Base-by-base conservation (phyloP, 2,888 invertebrate genomes). In the Drosophila sordidula region DNA sequence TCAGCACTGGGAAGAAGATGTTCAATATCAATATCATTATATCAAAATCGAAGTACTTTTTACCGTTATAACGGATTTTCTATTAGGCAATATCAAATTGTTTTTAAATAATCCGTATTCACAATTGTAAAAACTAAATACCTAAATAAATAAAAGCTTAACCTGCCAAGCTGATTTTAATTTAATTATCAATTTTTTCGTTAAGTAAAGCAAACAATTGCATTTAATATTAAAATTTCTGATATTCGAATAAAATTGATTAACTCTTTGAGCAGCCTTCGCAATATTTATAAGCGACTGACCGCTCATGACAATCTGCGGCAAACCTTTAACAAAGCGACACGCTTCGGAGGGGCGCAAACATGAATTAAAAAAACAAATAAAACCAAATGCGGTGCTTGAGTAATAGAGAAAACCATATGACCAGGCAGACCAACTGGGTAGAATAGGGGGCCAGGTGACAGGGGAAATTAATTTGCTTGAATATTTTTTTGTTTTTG, bases 361-460 rank as follows among this genome's bases (percentile, higher is more conserved):
- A 58, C 57, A 75, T 68, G 54, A 75, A 78, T 73, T 70, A 73
- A 70, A 70, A 59, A 78, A 78, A 70, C 70, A 78, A 78, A 78
- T 73, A 78, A 65, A 65, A 18, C 46, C 55, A 45, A 69, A 68
- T 49, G 47, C 41, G 39, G 38, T 41, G 66, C 58, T 74, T 65
- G 70, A 58, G 55, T 72, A 75, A 72, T 51, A 64, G 71, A 61
- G 63, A 78, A 69, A 78, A 46, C 56, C 59, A 68, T 61, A 70
- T 66, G 70, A 70, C 29, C 36, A 62, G 16, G 11, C 32, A 9
- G 14, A 11, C 8, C 54, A 41, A 36, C 39, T 42, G 44, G 9
- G n/a, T 34, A 34, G n/a, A 6, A 41, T 32, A 14, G 42, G 41
- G 22, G 36, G 16, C 38, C 26, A 11, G 25, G n/a, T 9, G n/a